These are phyloP conservation scores for Plebejus anna DNA, from an alignment of 2,888 invertebrate genomes.

Conservation along the genomic window DNA sequence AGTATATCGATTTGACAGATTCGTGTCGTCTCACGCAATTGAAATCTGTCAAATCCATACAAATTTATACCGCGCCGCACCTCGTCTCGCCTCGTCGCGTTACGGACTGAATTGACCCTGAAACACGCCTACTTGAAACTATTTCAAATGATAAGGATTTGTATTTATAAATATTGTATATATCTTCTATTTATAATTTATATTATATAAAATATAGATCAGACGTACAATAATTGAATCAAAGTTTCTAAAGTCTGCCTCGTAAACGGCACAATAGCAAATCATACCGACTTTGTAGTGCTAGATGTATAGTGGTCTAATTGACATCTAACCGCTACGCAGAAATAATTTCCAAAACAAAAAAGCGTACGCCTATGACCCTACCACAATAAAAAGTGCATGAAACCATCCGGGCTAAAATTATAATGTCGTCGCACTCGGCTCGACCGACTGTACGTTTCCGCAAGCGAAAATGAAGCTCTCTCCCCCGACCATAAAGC, in stretches of 20 bases:
- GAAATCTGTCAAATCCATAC: no score
- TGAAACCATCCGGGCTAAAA: conserved; percentile 75
- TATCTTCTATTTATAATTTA: no score
- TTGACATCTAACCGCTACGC: conserved; percentile 45
- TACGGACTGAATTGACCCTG: no score
- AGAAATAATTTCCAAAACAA: conserved; percentile 58
- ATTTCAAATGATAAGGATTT: neutral
- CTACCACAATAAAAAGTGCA: conserved; percentile 77
- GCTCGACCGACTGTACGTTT: conserved; percentile 48
- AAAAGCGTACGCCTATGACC: conserved; percentile 64
- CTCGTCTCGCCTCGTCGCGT: no score
- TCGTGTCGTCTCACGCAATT: no score
- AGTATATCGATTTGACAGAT: no score
- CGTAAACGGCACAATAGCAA: neutral
- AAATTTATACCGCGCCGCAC: no score
- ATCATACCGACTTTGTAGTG: conserved; percentile 1
- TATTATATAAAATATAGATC: neutral
- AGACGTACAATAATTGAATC: neutral
- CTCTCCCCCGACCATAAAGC: conserved; percentile 38
- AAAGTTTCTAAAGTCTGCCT: neutral
- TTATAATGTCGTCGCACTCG: conserved; percentile 71
- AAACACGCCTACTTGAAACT: neutral
- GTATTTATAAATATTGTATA: neutral
- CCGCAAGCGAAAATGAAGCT: conserved; percentile 42
- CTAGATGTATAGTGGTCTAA: conserved; percentile 32